phyloP scores from a whole-genome alignment of 2,888 invertebrate species.

The Lithophane socia region DNA sequence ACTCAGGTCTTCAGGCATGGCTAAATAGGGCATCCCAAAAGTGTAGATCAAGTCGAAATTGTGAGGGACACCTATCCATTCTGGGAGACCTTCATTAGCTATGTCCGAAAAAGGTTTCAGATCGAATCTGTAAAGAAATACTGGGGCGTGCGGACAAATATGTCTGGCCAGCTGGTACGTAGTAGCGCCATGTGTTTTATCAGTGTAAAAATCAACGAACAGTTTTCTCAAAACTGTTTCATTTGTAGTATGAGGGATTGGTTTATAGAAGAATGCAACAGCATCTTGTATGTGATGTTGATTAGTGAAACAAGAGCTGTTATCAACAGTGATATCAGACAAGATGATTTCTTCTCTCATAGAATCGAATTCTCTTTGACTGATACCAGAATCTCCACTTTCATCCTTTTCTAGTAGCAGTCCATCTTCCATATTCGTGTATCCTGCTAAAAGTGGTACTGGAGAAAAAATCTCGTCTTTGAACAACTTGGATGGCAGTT shows the following conservation, averaged over 20 bases:
- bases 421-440: constrained; percentile 95
- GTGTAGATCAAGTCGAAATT: constrained; percentile 95
- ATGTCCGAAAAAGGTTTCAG: constrained; percentile 92
- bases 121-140: constrained; percentile 94
- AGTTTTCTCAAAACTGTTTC: constrained; percentile 91
- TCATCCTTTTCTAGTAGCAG: constrained; percentile 91
- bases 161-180: constrained; percentile 92
- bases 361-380: constrained; percentile 90
- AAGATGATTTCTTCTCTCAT: constrained; percentile 92
- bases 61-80: constrained; percentile 95
- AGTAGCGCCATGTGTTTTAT: constrained; percentile 94
- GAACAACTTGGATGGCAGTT: constrained; percentile 92
- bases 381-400: constrained; percentile 91
- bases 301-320: constrained; percentile 91
- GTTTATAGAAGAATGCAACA: constrained; percentile 94
- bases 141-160: constrained; percentile 91
- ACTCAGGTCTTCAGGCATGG: constrained; percentile 89
- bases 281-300: constrained; percentile 93
- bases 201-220: constrained; percentile 93
- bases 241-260: constrained; percentile 92
- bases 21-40: constrained; percentile 95
- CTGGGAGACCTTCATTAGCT: constrained; percentile 92
- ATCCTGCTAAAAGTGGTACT: constrained; percentile 94
- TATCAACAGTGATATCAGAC: constrained; percentile 90
- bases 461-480: constrained; percentile 91